A percentile compares a stretch with the other conserved stretches of the same genome.
Evolutionary conservation across 2,113 vertebrate genomes (phyloP).

Genomic region (Neogale vison): DNA sequence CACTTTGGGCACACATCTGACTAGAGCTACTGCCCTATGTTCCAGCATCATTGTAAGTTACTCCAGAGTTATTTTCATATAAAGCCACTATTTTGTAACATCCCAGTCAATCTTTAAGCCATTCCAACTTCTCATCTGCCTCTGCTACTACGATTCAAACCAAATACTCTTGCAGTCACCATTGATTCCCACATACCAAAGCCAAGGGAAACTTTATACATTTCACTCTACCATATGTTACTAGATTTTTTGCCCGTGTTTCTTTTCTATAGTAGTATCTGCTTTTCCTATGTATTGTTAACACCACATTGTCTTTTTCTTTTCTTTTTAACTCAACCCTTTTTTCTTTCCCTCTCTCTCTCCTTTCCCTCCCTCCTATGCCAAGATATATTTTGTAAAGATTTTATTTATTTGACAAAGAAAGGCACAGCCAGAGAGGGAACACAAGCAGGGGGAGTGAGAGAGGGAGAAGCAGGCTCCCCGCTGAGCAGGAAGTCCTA

Average conservation of each 20-base stretch:
- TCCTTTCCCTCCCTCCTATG: background rate
- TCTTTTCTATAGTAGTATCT: background rate
- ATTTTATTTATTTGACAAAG: no score
- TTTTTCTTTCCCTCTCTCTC: background rate
- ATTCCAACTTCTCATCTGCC: background rate
- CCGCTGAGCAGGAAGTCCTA: no score
- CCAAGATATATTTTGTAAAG: background rate
- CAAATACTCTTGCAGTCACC: background rate
- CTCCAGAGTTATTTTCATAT: background rate
- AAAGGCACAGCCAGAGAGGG: no score
- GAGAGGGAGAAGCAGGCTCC: no score
- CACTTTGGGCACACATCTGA: background rate
- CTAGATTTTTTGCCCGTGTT: background rate
- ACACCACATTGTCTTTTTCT: background rate
- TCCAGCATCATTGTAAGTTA: fast-evolving
- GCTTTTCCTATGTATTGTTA: background rate
- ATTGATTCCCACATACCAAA: background rate
- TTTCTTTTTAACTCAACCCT: background rate
- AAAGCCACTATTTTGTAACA: background rate
- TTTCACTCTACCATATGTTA: background rate
- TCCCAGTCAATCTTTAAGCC: background rate
- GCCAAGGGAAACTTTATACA: background rate
- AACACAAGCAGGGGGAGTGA: no score
- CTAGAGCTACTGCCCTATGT: no score
- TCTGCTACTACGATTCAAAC: background rate